Percentiles rank a stretch among this genome's conserved stretches.
phyloP scores from a whole-genome alignment of 2,113 vertebrate species.

The Catharus minimus region DNA sequence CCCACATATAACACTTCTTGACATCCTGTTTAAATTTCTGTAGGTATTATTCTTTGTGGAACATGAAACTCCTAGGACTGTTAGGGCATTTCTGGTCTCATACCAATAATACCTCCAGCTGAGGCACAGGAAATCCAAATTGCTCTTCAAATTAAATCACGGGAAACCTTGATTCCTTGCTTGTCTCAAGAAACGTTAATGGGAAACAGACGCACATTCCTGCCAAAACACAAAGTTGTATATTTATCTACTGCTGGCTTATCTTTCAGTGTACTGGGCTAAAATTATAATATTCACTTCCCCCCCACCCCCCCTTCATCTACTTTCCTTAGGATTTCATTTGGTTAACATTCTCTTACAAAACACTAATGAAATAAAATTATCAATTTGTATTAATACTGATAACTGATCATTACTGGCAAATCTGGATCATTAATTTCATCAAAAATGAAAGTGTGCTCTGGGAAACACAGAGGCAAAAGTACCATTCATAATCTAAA shows the following conservation, averaged over 20 bases:
- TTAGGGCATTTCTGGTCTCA: constrained; percentile 37
- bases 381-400: neutral
- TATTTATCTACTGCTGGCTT: constrained; percentile 2
- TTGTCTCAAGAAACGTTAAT: constrained; percentile 61
- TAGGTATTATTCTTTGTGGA: constrained; percentile 33
- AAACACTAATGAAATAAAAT: neutral
- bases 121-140: constrained; percentile 66
- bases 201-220: constrained; percentile 67
- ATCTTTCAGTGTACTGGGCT: neutral
- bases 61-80: constrained; percentile 15
- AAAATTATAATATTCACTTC: neutral
- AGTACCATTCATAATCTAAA: neutral
- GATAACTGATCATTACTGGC: neutral
- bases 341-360: neutral
- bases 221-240: constrained; percentile 13
- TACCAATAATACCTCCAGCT: constrained; percentile 45
- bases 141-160: constrained; percentile 65
- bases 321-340: neutral
- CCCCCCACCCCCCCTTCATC: accelerated
- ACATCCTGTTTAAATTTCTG: constrained; percentile 27
- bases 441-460: neutral
- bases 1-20: neutral
- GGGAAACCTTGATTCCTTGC: constrained; percentile 44
- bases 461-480: neutral
- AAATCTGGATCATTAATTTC: neutral